Evolutionary conservation across 2,888 invertebrate genomes (phyloP), one percentile per base, ranked within the genome.

Genomic region (Myopa testacea): DNA sequence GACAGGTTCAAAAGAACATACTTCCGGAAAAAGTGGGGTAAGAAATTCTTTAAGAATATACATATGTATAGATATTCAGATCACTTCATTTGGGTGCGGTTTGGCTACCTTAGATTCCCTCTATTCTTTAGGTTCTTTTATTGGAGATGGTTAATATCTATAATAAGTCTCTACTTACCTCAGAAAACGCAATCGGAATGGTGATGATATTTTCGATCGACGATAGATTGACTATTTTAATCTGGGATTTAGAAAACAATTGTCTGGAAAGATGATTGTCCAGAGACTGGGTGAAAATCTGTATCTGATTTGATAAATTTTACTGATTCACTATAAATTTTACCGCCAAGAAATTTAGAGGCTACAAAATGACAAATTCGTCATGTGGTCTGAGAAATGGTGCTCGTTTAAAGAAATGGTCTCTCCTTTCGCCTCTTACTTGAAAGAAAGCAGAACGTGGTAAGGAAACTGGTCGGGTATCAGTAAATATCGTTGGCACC

Each of bases 371-470:
- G 87, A 86, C 87, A 86, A 86, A 86, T 86, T 86, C 85, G 85
- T 85, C 85, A 81, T 84, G 85, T 84, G 84, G 85, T 82, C 86
- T 86, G 87, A 86, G 86, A 87, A 86, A 86, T 86, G 86, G 85
- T 85, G 83, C 83, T 79, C 83, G 84, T 76, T 76, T 82, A 80
- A 84, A 85, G 84, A 84, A 84, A 85, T 55, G 55, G n/a, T n/a
- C 16, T n/a, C 4, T 45, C 3, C 45, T 0, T 45, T 45, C 45
- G 45, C 10, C 45, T 8, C 45, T 45, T 1, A 62, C 62, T 10
- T 0, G 62, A 78, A 65, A 40, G 4, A 62, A 40, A 45, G 37
- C 34, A 38, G 55, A 70, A 70, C 26, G 12, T 68, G 34, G 58
- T 34, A 68, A 55, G 50, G 45, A 45, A 45, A 45, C 45, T 45